Base-by-base conservation (phyloP, 2,113 vertebrate genomes). In the Embiotoca jacksoni region DNA sequence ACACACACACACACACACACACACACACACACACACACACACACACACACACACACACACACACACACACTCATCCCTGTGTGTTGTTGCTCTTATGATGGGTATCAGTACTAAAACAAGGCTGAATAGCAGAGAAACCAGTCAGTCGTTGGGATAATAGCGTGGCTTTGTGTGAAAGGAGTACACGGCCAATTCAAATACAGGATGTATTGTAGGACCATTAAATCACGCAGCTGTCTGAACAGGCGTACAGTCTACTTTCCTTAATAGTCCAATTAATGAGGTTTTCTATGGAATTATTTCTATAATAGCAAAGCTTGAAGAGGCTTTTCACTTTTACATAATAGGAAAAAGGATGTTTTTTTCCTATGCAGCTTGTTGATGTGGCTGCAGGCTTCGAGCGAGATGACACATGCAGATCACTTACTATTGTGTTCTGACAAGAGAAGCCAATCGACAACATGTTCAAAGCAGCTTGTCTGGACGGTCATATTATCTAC, bases 121-220 rank as follows among this genome's bases (percentile, higher is more conserved):
- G 81, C 83, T 11, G 84, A 75, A 85, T 75, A 85, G 92, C 76
- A 89, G 66, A 90, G 87, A 85, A 80, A 63, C 57, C 69, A 88
- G 86, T 90, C 79, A 64, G 79, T 79, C 70, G 7, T 86, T 65
- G 41, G 85, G 77, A 91, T 93, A 91, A 94, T 89, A 81, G 85
- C 83, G 31, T 47, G 66, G 70, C 75, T 91, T 92, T 92, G 87
- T 88, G 84, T 72, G 74, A 88, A 92, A 86, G 75, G 81, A 87
- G 78, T 59, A 66, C 11, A 41, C 41, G 50, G 91, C 94, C 90
- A 94, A 93, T 88, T 92, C 85, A 94, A 95, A 94, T 91, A 94
- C 75, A 70, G 83, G 78, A 92, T 87, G 82, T 83, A 80, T 82
- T 88, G 90, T 83, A 60, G 62, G 55, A 75, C 65, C 85, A 87